Base-by-base conservation (phyloP, 1,140 invertebrate genomes). In the Apocrypta bakeri region DNA sequence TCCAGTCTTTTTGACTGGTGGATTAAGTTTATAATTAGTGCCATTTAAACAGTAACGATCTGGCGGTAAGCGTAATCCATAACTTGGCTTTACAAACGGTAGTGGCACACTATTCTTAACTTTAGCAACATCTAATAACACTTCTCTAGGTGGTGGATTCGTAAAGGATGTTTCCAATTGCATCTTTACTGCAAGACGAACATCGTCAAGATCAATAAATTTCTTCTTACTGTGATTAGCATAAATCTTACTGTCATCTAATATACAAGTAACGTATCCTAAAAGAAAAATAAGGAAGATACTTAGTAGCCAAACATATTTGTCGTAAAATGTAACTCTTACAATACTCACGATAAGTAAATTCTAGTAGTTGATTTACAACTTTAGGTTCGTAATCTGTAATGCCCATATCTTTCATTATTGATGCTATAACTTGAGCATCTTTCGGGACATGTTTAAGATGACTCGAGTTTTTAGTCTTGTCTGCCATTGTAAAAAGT, bases 401-500 rank as follows among this genome's bases (percentile, higher is more conserved):
- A 29, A 99, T 96, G 31, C 98, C 98, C 92, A 98, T 96, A 91
- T 99, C 98, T 92, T 98, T 98, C 91, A 99, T 95, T 84, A 99
- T 98, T 24, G 97, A 96, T 93, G 96, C 95, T 87, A 99, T 98
- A 68, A 99, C 97, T 92, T 98, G 96, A 7, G 97, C 97, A 94
- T 99, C 98, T 92, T 98, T 98, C 0, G 98, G 98, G 83, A 97
- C 92, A 89, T 95, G 95, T 90, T 96, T 96, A 37, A 92, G 88
- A 84, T 94, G 93, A 63, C 89, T 91, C 71, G 88, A 85, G 63
- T 1, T 83, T 79, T 83, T 83, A 6, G 84, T 74, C 88, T 93
- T 91, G 4, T 91, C 90, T 11, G 90, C 83, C 90, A 92, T 92
- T 84, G 75, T 80, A n/a, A 24, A 42, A 71, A 68, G 27, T 68